phyloP scores from a whole-genome alignment of 2,113 vertebrate species.

The Prunella himalayana region DNA sequence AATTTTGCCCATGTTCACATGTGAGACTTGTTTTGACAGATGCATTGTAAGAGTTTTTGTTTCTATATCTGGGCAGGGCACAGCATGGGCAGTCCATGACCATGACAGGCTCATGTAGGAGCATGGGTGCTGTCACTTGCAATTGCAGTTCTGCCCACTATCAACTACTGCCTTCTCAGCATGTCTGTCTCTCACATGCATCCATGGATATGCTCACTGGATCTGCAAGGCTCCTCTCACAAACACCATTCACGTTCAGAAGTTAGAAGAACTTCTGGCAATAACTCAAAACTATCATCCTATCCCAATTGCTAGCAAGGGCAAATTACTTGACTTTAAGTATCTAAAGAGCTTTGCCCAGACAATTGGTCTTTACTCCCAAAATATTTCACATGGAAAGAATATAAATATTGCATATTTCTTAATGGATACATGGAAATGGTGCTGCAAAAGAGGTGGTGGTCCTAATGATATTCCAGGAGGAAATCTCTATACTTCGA shows the following conservation, averaged over 20 bases:
- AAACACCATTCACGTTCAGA: background rate
- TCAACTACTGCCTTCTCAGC: background rate
- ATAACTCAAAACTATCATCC: background rate
- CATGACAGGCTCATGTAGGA: background rate
- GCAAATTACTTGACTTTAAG: background rate
- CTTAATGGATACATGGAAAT: background rate
- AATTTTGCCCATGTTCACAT: background rate
- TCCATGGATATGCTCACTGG: accelerated
- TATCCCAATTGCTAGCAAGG: background rate
- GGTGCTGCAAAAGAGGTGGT: background rate
- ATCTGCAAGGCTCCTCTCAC: background rate
- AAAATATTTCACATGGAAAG: background rate
- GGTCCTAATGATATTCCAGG: background rate
- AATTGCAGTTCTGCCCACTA: background rate
- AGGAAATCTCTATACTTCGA: background rate
- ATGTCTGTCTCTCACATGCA: background rate
- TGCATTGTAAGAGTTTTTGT: background rate
- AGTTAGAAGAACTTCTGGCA: background rate
- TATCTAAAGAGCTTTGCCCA: background rate
- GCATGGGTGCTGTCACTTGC: background rate
- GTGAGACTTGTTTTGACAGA: background rate
- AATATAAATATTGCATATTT: background rate
- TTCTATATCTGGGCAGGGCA: background rate
- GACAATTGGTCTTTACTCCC: background rate
- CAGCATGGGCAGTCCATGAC: background rate